A percentile compares a stretch with the other conserved stretches of the same genome.
Evolutionary conservation across 2,113 vertebrate genomes (phyloP).

Genomic region (Acrocephalus arundinaceus): DNA sequence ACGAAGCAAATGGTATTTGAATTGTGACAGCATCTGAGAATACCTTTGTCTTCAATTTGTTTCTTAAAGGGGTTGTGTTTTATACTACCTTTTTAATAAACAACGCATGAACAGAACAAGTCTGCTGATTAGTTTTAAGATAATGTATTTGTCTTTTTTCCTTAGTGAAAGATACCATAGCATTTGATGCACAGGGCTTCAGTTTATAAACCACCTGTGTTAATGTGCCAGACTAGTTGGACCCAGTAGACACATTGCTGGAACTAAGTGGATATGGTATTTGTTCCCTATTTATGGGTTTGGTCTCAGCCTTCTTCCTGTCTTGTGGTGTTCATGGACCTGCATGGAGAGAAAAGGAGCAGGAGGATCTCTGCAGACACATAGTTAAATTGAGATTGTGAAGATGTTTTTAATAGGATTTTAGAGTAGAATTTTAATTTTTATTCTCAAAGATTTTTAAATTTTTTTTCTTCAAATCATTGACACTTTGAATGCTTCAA

Average conservation of each 20-base stretch:
- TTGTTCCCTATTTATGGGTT: not conserved
- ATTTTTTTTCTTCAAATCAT: not conserved
- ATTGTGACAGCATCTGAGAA: not conserved
- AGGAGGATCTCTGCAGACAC: not conserved
- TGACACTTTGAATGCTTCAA: not conserved
- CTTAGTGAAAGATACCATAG: not conserved
- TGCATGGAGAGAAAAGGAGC: not conserved
- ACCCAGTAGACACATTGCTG: accelerated
- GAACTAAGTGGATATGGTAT: not conserved
- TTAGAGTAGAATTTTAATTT: not conserved
- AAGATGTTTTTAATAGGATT: not conserved
- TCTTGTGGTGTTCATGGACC: not conserved
- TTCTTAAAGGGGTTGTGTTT: constrained; percentile 64
- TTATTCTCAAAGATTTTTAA: not conserved
- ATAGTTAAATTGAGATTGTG: accelerated
- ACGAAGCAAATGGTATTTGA: not conserved
- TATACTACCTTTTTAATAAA: constrained; percentile 68
- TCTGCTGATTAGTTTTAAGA: constrained; percentile 9
- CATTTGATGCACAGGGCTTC: not conserved
- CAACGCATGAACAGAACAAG: not conserved
- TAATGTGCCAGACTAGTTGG: not conserved
- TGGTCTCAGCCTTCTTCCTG: not conserved
- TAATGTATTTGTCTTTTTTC: not conserved
- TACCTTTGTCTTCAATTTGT: constrained; percentile 40
- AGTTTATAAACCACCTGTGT: not conserved